A percentile compares a stretch with the other conserved stretches of the same genome.
Conservation (phyloP, 2,113 vertebrate species). For the Psilopogon haemacephalus region DNA sequence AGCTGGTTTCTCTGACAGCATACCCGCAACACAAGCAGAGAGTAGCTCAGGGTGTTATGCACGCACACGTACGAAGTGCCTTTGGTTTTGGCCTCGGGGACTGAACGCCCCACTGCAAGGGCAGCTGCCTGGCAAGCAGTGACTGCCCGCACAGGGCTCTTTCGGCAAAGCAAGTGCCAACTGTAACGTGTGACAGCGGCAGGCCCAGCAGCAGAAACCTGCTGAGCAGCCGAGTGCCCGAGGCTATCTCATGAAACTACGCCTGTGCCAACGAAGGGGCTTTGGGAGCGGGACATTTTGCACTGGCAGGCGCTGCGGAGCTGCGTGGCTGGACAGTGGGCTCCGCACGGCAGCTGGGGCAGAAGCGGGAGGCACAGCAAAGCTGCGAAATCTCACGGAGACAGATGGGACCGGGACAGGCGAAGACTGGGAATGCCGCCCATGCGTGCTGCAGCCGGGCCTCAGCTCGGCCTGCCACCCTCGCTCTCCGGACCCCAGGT, state of each 20-base stretch:
- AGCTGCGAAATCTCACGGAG: neutral
- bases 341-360: neutral
- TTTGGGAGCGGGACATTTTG: neutral
- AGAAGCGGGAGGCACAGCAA: neutral
- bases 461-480: neutral
- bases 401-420: fast-evolving
- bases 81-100: neutral
- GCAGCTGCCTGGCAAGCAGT: no score
- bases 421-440: fast-evolving
- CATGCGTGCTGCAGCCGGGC: fast-evolving
- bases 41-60: no score
- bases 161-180: neutral
- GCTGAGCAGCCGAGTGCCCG: neutral
- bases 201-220: neutral
- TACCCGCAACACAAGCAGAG: fast-evolving
- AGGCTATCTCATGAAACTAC: neutral
- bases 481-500: neutral
- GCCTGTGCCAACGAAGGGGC: neutral
- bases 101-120: fast-evolving
- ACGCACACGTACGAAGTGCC: fast-evolving
- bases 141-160: fast-evolving
- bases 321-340: neutral
- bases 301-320: no score
- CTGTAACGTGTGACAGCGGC: fast-evolving
- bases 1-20: fast-evolving